A percentile compares a stretch with the other conserved stretches of the same genome.
Evolutionary conservation across 1,140 invertebrate genomes (phyloP).

Genomic region (Conus betulinus): DNA sequence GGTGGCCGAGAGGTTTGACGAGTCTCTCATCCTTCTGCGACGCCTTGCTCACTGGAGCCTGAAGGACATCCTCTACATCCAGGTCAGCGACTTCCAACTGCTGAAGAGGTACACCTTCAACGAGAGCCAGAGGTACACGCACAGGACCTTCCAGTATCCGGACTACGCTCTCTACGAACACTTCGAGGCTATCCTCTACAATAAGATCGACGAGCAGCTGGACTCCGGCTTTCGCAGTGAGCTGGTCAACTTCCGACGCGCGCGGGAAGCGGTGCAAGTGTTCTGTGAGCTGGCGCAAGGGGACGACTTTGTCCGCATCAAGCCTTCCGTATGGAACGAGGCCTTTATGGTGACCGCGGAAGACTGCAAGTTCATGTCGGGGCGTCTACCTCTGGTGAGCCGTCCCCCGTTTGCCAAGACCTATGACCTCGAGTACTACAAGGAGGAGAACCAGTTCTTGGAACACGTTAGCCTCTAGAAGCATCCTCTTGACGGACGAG

Average conservation of each 20-base stretch:
- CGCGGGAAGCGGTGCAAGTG: neutral
- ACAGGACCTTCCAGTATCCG: neutral
- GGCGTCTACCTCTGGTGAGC: neutral
- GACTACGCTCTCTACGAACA: neutral
- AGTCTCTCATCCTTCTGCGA: conserved; percentile 77
- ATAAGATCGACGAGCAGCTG: neutral
- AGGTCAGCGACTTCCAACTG: neutral
- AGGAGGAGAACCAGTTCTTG: no score
- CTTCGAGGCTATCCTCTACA: neutral
- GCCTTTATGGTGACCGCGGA: neutral
- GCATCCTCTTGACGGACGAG: no score
- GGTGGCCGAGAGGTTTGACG: conserved; percentile 78
- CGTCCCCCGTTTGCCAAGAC: no score
- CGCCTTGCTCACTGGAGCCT: conserved; percentile 77
- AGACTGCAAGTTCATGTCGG: neutral
- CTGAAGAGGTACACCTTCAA: neutral
- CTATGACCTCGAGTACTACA: no score
- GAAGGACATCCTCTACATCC: conserved; percentile 72
- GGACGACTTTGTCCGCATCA: neutral
- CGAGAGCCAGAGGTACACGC: neutral
- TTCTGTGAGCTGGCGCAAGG: neutral
- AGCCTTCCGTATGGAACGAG: neutral
- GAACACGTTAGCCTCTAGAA: no score
- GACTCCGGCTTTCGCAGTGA: neutral
- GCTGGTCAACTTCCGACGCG: neutral